Percentiles rank a stretch among this genome's conserved stretches.
These are phyloP conservation scores for Rhopalosiphum maidis DNA, from an alignment of 1,140 invertebrate species.

Conservation along the genomic window DNA sequence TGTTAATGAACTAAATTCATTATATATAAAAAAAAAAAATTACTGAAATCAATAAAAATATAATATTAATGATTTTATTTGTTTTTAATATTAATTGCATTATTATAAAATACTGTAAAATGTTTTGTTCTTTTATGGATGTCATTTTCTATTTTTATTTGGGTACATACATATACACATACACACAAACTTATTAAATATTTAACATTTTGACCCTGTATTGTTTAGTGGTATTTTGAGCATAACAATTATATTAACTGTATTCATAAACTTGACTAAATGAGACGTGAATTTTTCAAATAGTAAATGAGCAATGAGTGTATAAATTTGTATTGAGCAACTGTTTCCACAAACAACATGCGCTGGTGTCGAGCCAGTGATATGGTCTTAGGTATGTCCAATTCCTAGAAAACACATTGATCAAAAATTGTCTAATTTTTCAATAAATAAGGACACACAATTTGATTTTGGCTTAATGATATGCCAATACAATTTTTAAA, in stretches of 20 bases:
- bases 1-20: constrained; percentile 22
- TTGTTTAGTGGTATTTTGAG: constrained; percentile 20
- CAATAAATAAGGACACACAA: neutral
- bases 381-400: constrained; percentile 80
- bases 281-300: constrained; percentile 83
- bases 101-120: constrained; percentile 6
- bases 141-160: neutral
- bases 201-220: constrained; percentile 12
- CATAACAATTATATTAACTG: neutral
- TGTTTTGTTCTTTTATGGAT: constrained; percentile 22
- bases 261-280: constrained; percentile 66
- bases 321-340: constrained; percentile 89
- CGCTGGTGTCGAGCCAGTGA: constrained; percentile 80
- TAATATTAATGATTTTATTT: neutral
- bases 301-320: constrained; percentile 84
- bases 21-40: neutral
- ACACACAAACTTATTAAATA: neutral
- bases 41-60: neutral
- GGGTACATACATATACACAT: neutral
- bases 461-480: neutral
- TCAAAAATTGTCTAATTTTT: neutral
- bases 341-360: constrained; percentile 84
- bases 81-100: neutral
- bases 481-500: neutral
- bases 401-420: constrained; percentile 66